A percentile compares a stretch with the other conserved stretches of the same genome.
phyloP scores from a whole-genome alignment of 2,888 invertebrate species.

The Cancer borealis region DNA sequence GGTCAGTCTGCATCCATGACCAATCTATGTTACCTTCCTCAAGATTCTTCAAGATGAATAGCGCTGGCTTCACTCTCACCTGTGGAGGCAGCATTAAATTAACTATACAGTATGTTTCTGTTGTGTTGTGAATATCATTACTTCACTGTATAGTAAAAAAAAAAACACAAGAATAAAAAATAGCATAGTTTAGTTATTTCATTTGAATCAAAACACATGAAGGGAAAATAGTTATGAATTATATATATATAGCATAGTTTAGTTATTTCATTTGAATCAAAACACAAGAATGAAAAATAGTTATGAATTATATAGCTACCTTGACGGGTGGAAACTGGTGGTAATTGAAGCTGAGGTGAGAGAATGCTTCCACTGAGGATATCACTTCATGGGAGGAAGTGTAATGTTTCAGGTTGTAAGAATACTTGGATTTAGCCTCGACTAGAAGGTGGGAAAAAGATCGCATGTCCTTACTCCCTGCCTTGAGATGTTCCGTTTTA shows the following conservation, averaged over 20 bases:
- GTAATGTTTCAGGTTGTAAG: conserved; percentile 86
- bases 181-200: neutral
- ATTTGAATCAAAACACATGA: neutral
- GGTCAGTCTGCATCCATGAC: conserved; percentile 43
- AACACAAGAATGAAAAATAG: neutral
- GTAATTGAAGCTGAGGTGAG: conserved; percentile 89
- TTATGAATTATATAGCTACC: conserved; percentile 49
- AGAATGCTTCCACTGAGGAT: conserved; percentile 90
- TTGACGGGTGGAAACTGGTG: conserved; percentile 85
- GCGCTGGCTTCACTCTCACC: conserved; percentile 86
- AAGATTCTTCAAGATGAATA: conserved; percentile 87
- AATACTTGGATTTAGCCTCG: conserved; percentile 91
- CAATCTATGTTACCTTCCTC: conserved; percentile 61
- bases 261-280: neutral
- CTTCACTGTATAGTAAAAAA: neutral
- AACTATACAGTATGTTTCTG: neutral
- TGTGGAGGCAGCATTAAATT: conserved; percentile 62
- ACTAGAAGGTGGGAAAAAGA: conserved; percentile 89
- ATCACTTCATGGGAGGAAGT: conserved; percentile 87
- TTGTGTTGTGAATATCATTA: neutral
- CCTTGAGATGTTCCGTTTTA: conserved; percentile 88
- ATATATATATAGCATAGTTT: neutral
- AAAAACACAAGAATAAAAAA: neutral
- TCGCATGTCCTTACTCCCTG: conserved; percentile 85
- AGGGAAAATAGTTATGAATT: neutral